These are phyloP conservation scores for Zaprionus vittiger DNA, from an alignment of 1,140 invertebrate genomes.

Conservation along the genomic window DNA sequence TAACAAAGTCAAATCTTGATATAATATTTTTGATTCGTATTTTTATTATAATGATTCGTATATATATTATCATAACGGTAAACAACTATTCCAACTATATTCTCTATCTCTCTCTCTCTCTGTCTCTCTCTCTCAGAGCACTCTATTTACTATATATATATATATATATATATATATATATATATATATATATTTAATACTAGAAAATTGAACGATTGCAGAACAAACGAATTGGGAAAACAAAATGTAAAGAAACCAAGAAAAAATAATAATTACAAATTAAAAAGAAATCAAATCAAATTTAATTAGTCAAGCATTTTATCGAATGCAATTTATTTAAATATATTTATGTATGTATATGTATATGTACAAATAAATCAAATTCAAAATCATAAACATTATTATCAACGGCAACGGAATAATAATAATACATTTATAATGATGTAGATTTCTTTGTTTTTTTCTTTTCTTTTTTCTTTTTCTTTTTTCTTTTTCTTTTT, in stretches of 20 bases:
- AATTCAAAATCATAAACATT: constrained; percentile 3
- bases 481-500: background rate
- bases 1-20: constrained; percentile 21
- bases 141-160: constrained; percentile 24
- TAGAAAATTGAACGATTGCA: constrained; percentile 10
- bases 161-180: constrained; percentile 5
- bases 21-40: constrained; percentile 48
- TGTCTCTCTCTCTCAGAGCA: constrained; percentile 17
- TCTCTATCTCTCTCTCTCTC: background rate
- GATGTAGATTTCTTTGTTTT: background rate
- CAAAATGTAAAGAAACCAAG: constrained; percentile 23
- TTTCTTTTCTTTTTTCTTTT: background rate
- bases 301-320: constrained; percentile 13
- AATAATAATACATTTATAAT: constrained; percentile 6
- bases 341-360: constrained; percentile 16
- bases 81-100: constrained; percentile 29
- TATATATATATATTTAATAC: constrained; percentile 9
- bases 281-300: background rate
- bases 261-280: constrained; percentile 7
- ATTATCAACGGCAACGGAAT: constrained; percentile 5
- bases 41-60: constrained; percentile 32
- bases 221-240: constrained; percentile 8
- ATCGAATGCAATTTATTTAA: constrained; percentile 23
- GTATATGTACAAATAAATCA: constrained; percentile 13
- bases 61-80: constrained; percentile 25